Conservation (phyloP, 1,140 invertebrate species). For the Conus betulinus region DNA sequence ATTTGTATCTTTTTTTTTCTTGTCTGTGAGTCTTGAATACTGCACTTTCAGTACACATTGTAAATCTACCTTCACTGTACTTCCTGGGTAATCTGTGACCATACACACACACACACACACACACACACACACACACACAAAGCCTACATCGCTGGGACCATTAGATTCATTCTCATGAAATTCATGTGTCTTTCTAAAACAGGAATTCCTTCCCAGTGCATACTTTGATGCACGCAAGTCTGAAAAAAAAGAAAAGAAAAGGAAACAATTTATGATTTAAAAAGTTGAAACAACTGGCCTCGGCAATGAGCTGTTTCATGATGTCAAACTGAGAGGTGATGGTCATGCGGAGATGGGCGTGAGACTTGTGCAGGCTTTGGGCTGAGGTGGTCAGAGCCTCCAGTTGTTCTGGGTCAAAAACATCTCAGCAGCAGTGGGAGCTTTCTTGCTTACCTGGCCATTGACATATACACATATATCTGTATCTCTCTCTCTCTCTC, state of each 20-base stretch:
- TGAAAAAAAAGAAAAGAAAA: too few relatives aligned
- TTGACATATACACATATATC: not conserved
- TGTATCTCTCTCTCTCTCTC: not conserved
- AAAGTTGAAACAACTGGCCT: not conserved
- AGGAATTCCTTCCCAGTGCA: not conserved
- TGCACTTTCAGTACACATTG: too few relatives aligned
- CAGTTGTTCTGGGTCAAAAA: conserved; percentile 31
- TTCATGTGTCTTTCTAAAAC: not conserved
- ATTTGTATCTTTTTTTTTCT: too few relatives aligned
- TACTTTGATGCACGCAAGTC: not conserved
- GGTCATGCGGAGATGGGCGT: conserved; percentile 11
- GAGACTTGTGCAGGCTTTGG: conserved; percentile 16
- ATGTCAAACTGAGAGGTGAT: conserved; percentile 20
- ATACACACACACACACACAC: too few relatives aligned
- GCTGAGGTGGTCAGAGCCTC: conserved; percentile 31
- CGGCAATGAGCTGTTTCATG: conserved; percentile 30
- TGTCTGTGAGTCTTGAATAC: too few relatives aligned
- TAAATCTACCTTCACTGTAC: too few relatives aligned
- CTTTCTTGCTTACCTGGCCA: conserved; percentile 27
- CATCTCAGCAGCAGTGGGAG: not conserved
- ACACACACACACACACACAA: too few relatives aligned
- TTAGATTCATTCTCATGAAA: too few relatives aligned
- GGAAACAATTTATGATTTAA: not conserved
- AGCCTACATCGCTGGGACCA: too few relatives aligned
- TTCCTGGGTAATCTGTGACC: too few relatives aligned